Base-by-base conservation (phyloP, 2,888 invertebrate genomes). In the Ectemnius continuus region DNA sequence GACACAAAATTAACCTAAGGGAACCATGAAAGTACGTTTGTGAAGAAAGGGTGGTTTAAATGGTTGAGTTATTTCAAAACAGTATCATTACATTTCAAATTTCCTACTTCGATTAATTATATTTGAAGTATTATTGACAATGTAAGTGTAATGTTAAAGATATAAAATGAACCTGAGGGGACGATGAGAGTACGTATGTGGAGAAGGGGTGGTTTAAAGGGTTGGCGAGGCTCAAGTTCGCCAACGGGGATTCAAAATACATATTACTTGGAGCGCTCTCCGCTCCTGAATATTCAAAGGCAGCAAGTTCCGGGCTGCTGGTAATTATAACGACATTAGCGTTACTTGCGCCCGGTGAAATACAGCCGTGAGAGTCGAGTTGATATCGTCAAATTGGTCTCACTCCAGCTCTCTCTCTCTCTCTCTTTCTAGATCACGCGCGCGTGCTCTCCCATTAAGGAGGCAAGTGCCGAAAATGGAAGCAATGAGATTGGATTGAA, bases 271-370 rank as follows among this genome's bases (percentile, higher is more conserved):
- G 36, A 36, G 36, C 36, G 36, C 52, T 52, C 52, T 14, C 52
- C 52, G n/a, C 73, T 79, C 16, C 64, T 81, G 81, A 81, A 81
- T 81, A 81, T 81, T 81, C 81, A 81, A 71, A 70, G 36, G 72
- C 71, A 0, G 67, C 58, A 82, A 79, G 76, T 80, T 80, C 67
- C 52, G 63, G 56, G 57, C 70, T 67, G 67, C 71, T 65, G 73
- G 81, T 79, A 81, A 81, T 81, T 81, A 79, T 76, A 79, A 81
- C 79, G 73, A 82, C 76, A 69, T 81, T 81, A 81, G 48, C 72
- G 70, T 79, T 78, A 81, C 81, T 81, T 79, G 78, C 69, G 36
- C 75, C 70, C 73, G 68, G 14, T 36, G 36, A 65, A 69, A 68
- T 78, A 76, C 69, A 71, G 76, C 70, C 66, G 56, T 36, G 36